Base-by-base conservation (phyloP, 2,113 vertebrate genomes). In the Misgurnus mizolepis region DNA sequence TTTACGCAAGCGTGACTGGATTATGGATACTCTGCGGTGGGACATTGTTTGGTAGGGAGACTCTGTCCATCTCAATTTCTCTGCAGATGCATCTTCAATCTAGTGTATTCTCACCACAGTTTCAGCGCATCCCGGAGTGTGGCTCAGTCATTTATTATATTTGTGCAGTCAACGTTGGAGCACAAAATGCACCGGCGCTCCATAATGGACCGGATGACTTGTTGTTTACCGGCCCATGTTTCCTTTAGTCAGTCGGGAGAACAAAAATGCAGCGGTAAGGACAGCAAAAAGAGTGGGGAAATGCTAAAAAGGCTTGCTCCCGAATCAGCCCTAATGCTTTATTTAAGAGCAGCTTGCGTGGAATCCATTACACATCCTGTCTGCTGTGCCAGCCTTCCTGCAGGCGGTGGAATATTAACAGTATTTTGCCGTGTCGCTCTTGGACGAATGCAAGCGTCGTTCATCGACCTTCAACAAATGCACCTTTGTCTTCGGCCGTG, bases 111-210 rank as follows among this genome's bases (percentile, higher is more conserved):
- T 39, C 78, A 79, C 87, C 84, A 83, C 76, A 81, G 85, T 81
- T 84, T 78, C 82, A 43, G 74, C 82, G 74, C 84, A 88, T 89
- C 83, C 79, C 68, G 82, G 82, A 83, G 70, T 69, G 49, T 80
- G 85, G 78, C 84, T 68, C 81, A 81, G 82, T 73, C 67, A 79
- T 89, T 90, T 88, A 90, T 91, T 92, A 91, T 91, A 89, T 93
- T 91, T 93, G 90, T 90, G 88, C 88, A 91, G 90, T 85, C 85
- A 89, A 84, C 88, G 85, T 90, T 80, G 80, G 27, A 80, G 83
- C 80, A 84, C 45, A 84, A 79, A 88, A 89, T 86, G 84, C 80
- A 87, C 89, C 88, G 77, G 78, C 71, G 61, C 39, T 83, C 84
- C 76, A 76, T 92, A 91, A 91, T 93, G 87, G 87, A 89, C 86